A percentile compares a stretch with the other conserved stretches of the same genome.
Evolutionary conservation across 2,797 vertebrate species (phyloP).

Genomic region (Pteronotus mesoamericanus): DNA sequence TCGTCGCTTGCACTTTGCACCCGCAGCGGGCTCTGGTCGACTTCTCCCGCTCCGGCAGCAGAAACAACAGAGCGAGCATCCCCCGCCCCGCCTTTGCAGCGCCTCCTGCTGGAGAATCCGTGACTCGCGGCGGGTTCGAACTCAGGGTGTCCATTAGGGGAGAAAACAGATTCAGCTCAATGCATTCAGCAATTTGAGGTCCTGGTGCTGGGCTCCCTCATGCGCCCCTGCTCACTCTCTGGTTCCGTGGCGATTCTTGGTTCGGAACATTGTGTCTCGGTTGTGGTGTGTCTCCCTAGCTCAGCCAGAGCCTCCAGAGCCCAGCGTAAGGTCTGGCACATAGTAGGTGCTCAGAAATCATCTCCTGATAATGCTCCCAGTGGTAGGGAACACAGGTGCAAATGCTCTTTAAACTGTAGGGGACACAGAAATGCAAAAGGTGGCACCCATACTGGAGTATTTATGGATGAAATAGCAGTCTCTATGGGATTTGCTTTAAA

Average conservation of each 20-base stretch:
- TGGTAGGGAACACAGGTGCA: neutral
- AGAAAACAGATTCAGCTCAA: neutral
- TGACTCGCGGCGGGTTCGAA: neutral
- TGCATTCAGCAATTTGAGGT: neutral
- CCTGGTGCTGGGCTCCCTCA: neutral
- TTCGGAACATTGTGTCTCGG: neutral
- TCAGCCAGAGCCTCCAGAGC: neutral
- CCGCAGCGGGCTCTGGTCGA: neutral
- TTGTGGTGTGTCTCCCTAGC: neutral
- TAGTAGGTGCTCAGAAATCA: neutral
- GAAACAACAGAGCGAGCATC: neutral
- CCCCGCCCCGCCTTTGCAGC: slow-evolving; percentile 8
- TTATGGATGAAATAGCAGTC: neutral
- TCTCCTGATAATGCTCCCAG: neutral
- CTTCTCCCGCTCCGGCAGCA: neutral
- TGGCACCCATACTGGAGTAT: neutral
- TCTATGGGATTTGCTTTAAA: slow-evolving; percentile 14
- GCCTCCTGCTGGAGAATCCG: slow-evolving; percentile 56
- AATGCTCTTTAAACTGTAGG: neutral
- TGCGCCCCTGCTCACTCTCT: neutral
- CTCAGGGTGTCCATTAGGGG: neutral
- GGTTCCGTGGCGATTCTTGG: neutral
- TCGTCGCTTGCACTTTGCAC: slow-evolving; percentile 72
- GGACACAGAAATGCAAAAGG: neutral
- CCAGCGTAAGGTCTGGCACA: neutral